phyloP scores from a whole-genome alignment of 2,113 vertebrate species.

The Cheilinus undulatus region DNA sequence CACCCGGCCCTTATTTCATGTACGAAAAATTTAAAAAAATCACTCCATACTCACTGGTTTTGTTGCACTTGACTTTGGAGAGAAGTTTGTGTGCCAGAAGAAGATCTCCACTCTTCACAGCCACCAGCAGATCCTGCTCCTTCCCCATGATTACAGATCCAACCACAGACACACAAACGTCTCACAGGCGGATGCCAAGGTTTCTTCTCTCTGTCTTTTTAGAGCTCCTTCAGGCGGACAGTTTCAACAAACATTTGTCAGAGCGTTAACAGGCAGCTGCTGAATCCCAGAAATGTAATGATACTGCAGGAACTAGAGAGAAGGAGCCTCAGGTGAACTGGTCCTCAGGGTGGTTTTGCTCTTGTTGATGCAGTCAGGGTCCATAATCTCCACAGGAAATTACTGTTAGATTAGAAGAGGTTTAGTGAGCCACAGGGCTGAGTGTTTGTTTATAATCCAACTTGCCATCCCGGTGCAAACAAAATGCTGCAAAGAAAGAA shows the following conservation, averaged over 20 bases:
- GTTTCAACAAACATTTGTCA: slow-evolving; percentile 30
- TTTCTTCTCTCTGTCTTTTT: neutral
- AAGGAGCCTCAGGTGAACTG: neutral
- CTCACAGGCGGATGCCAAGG: neutral
- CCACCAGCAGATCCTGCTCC: slow-evolving; percentile 83
- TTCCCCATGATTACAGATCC: slow-evolving; percentile 77
- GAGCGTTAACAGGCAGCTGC: slow-evolving; percentile 15
- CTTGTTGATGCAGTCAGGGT: neutral
- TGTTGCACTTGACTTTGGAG: slow-evolving; percentile 82
- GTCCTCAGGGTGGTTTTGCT: slow-evolving; percentile 12
- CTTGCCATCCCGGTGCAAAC: slow-evolving; percentile 25
- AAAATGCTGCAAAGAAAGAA: slow-evolving; percentile 2
- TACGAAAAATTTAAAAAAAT: too few species aligned
- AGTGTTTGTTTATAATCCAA: slow-evolving; percentile 1
- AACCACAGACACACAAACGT: slow-evolving; percentile 12
- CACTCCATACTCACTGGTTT: slow-evolving; percentile 79
- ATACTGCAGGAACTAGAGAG: neutral
- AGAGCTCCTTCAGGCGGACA: neutral
- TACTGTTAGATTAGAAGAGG: neutral
- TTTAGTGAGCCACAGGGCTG: neutral
- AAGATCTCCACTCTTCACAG: slow-evolving; percentile 83
- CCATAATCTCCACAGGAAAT: slow-evolving; percentile 35
- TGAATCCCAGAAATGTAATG: slow-evolving; percentile 28
- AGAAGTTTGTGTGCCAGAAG: slow-evolving; percentile 80
- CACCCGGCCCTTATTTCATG: too few species aligned